These are phyloP conservation scores for Thermophis baileyi DNA, from an alignment of 2,113 vertebrate genomes.

Conservation along the genomic window DNA sequence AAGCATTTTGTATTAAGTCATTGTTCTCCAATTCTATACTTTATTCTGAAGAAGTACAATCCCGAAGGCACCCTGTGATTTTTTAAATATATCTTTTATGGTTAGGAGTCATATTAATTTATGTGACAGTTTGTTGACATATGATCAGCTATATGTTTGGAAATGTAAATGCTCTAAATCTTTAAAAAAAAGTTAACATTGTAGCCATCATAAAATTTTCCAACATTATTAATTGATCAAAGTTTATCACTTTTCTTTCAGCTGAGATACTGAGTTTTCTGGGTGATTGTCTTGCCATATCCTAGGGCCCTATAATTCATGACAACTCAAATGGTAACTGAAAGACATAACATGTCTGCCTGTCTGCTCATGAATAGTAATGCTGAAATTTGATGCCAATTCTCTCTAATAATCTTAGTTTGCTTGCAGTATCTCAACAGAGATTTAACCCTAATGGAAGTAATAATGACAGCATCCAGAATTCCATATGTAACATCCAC, in stretches of 20 bases:
- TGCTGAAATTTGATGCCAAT: constrained; percentile 13
- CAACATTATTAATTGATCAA: constrained; percentile 16
- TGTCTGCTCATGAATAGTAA: constrained; percentile 19
- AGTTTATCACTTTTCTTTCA: constrained; percentile 9
- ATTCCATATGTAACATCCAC: constrained; percentile 36
- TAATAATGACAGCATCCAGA: constrained; percentile 44
- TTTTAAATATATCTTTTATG: not conserved
- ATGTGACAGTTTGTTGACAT: not conserved
- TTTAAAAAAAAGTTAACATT: constrained; percentile 7
- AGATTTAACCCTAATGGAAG: constrained; percentile 38
- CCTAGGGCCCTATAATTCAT: not conserved
- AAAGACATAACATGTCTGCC: constrained; percentile 35
- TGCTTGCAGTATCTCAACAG: constrained; percentile 18
- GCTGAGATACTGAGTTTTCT: not conserved
- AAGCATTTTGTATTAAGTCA: not conserved
- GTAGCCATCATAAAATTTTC: constrained; percentile 7
- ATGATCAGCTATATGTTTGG: not conserved
- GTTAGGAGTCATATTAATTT: not conserved
- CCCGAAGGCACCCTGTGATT: not conserved
- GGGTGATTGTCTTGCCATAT: constrained; percentile 25
- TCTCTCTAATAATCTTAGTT: constrained; percentile 39
- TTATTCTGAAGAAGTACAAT: not conserved
- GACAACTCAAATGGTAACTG: constrained; percentile 26
- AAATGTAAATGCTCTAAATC: not conserved
- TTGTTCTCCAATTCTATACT: not conserved